Evolutionary conservation across 2,888 invertebrate genomes (phyloP), one percentile per base, ranked within the genome.

Genomic region (Troides oblongomaculatus): DNA sequence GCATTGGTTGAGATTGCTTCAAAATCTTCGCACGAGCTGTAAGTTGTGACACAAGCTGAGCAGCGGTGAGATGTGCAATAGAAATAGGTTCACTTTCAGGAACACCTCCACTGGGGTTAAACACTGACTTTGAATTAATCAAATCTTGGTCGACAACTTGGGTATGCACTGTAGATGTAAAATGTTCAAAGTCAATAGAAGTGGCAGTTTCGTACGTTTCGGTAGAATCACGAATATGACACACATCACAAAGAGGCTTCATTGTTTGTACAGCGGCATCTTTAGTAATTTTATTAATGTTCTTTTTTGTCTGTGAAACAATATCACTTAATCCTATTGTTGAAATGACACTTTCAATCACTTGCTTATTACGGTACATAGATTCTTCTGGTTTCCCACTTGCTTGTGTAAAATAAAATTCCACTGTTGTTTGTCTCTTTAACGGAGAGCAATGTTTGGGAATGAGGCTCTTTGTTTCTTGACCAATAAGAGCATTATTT

Each of bases 1-100:
- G 80, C 56, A 72, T 63, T 0, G 79, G 75, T 2, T 88, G 86
- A 0, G 79, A 62, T 62, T 90, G 86, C 76, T 90, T 87, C 75
- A 92, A 71, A 1, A 90, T 88, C 79, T 92, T 92, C 72, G 92
- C 92, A 39, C 91, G 85, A 14, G 92, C 92, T 36, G 90, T 91
- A 61, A 92, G 75, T 78, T 91, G 92, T 0, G 90, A 91, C 67
- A 92, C 91, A 68, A 92, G 77, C 76, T 92, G 92, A 46, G 92
- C 92, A 3, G 92, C 91, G 18, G 92, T 92, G 75, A 92, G 79
- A 70, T 92, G 92, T 21, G 91, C 86, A 64, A 92, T 90, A 7
- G 92, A 92, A 70, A 92, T 87, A 1, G 88, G 81, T 39, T 85
- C 84, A 50, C 85, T 82, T 56, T 85, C 86, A 4, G 82, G 76